phyloP scores from a whole-genome alignment of 2,113 vertebrate species.

The Orycteropus afer region DNA sequence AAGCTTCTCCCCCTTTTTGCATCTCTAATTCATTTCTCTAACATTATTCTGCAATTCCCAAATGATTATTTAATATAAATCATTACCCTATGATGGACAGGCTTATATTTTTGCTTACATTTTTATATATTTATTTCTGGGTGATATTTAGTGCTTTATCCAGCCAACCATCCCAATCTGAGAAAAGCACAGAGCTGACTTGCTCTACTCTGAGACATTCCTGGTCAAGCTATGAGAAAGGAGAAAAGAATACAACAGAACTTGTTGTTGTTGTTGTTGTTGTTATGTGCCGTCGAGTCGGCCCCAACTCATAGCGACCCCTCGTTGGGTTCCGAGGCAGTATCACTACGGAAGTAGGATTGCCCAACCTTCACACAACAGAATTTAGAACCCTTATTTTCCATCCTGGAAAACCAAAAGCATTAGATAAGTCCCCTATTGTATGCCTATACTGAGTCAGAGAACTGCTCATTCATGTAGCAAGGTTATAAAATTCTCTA shows the following conservation, averaged over 20 bases:
- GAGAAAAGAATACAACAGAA: neutral
- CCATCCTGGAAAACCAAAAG: conserved; percentile 42
- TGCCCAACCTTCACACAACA: too few species aligned
- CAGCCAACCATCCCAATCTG: neutral
- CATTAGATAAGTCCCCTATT: neutral
- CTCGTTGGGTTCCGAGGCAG: too few species aligned
- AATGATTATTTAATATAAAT: conserved; percentile 47
- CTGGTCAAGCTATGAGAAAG: conserved; percentile 3
- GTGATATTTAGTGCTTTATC: neutral
- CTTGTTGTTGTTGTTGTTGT: too few species aligned
- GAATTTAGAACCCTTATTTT: conserved; percentile 32
- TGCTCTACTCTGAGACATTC: neutral
- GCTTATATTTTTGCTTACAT: conserved; percentile 1
- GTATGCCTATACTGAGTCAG: conserved; percentile 21
- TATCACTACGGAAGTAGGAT: too few species aligned
- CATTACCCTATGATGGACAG: neutral
- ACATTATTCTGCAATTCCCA: neutral
- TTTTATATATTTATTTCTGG: conserved; percentile 45
- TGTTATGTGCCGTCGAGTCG: too few species aligned
- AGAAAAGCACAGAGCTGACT: neutral
- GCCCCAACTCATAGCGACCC: too few species aligned
- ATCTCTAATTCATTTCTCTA: neutral
- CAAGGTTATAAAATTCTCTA: conserved; percentile 70
- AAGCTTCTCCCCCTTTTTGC: neutral
- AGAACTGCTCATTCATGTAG: conserved; percentile 53